Evolutionary conservation across 2,113 vertebrate genomes (phyloP).

Genomic region (Tautogolabrus adspersus): DNA sequence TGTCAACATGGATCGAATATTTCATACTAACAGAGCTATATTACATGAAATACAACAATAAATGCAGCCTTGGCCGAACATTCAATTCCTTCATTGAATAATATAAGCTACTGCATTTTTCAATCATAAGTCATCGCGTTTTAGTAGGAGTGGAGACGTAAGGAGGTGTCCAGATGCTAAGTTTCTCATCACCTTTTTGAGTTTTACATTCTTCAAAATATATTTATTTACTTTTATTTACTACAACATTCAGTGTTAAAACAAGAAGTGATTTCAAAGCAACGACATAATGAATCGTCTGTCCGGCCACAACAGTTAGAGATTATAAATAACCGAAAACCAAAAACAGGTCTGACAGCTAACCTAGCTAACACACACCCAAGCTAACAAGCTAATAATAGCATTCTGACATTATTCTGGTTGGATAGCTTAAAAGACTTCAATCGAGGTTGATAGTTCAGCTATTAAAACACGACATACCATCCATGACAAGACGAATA

Average conservation of each 20-base stretch:
- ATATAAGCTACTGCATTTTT: neutral
- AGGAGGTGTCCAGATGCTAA: neutral
- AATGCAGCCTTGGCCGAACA: neutral
- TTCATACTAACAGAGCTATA: neutral
- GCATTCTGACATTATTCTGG: neutral
- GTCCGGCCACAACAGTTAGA: neutral
- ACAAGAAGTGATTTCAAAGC: neutral
- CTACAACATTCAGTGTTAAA: neutral
- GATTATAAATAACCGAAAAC: fast-evolving
- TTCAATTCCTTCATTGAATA: neutral
- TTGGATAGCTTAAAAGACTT: fast-evolving
- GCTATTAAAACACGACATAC: slow-evolving; percentile 44
- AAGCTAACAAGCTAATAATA: slow-evolving; percentile 57
- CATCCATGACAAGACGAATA: slow-evolving; percentile 65
- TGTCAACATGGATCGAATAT: neutral
- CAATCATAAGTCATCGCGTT: too few species aligned
- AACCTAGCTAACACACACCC: slow-evolving; percentile 19
- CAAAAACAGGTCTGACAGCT: slow-evolving; percentile 38
- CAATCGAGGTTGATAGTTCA: fast-evolving
- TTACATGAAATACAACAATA: neutral
- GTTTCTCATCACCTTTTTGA: neutral
- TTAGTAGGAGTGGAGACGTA: neutral
- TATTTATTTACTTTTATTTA: neutral
- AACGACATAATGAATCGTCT: fast-evolving
- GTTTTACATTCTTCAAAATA: neutral